Base-by-base conservation (phyloP, 2,797 vertebrate species). In the Gila robusta region DNA sequence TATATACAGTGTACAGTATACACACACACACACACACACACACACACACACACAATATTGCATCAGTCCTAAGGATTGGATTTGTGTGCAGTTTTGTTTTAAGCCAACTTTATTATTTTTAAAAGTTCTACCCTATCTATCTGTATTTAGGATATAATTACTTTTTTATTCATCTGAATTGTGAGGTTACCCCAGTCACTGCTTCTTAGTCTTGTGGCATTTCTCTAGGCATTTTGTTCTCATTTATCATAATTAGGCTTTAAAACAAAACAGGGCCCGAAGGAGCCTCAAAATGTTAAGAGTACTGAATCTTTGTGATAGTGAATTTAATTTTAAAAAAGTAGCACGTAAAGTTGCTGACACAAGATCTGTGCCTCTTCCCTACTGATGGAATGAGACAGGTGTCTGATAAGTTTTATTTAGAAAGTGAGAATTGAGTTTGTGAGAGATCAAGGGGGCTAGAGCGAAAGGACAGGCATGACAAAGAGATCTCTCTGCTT, bases 401-500 rank as follows among this genome's bases (percentile, higher is more conserved):
- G 37, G 71, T 49, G 66, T 71, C 67, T 62, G 23, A 56, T 78
- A 14, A 17, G 54, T 79, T 80, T 85, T 52, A 62, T 85, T 72
- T 80, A 28, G 54, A 73, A 85, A 47, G 77, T 54, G 54, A 80
- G 32, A 72, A 80, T 49, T 72, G 54, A 80, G 66, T 80, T 80
- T 72, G 64, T 4, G 12, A 52, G 16, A 49, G 77, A 85, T 79
- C 49, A 71, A 71, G 26, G 4, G 54, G 28, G 72, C 54, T 52
- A 19, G 72, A 54, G 44, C 0, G 23, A 67, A 26, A 35, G 66
- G 67, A 59, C 10, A 0, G 39, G 2, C 37, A 8, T 37, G n/a
- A 56, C 26, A 81, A 37, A 28, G 7, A 23, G 28, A n/a, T 47
- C 4, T 32, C 66, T 70, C 73, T 69, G 85, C 70, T 83, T 83